Conservation (phyloP, 2,113 vertebrate genomes). For the Petrocephalus zakoni region DNA sequence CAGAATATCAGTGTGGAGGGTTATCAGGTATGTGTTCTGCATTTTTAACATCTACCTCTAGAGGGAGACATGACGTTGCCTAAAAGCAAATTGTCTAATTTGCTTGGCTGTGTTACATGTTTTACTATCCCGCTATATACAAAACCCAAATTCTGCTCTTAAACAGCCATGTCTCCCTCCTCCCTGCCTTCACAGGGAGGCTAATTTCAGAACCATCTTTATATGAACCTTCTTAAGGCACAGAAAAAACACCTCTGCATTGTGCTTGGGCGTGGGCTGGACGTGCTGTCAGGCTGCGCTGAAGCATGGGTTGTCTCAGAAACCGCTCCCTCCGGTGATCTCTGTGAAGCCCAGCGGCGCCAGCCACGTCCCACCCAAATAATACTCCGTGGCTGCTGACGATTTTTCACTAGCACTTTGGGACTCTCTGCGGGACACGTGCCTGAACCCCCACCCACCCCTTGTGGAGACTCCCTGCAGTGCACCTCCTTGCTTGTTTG, state of each 20-base stretch:
- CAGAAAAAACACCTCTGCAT: not conserved
- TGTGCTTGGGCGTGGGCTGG: not conserved
- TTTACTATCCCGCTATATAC: not conserved
- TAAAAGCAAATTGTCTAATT: not conserved
- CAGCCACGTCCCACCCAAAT: conserved; percentile 4
- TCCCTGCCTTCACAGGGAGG: not conserved
- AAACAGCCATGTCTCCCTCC: not conserved
- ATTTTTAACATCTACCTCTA: not conserved
- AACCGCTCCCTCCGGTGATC: not conserved
- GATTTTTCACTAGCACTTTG: not conserved
- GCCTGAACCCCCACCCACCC: not conserved
- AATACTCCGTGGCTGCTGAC: conserved; percentile 11
- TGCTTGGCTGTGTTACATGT: not conserved
- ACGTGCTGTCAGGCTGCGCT: not conserved
- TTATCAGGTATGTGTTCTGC: not conserved
- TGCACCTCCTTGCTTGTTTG: not conserved
- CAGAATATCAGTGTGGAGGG: not conserved
- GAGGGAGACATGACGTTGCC: not conserved
- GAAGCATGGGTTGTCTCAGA: not conserved
- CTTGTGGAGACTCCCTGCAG: not conserved
- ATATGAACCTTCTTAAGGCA: not conserved
- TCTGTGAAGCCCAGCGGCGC: not conserved
- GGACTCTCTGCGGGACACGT: not conserved
- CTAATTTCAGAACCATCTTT: not conserved
- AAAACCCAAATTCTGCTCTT: not conserved